Percentiles rank a stretch among this genome's conserved stretches.
These are phyloP conservation scores for Acanthosepion esculentum DNA, from an alignment of 2,888 invertebrate species.

Conservation along the genomic window DNA sequence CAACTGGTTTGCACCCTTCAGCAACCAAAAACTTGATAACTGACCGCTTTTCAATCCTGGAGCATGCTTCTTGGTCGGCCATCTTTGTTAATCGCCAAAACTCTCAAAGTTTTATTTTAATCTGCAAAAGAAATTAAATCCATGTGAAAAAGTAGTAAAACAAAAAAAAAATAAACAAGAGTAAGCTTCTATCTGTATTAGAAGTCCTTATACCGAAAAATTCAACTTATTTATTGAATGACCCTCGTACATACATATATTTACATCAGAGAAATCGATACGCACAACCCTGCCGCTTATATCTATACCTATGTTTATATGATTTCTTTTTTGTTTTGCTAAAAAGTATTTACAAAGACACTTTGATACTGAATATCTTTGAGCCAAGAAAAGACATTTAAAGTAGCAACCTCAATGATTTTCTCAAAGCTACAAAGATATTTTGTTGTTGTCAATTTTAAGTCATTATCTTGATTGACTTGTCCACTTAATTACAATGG, in stretches of 20 bases:
- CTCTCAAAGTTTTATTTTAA: no score
- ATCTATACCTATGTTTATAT: not conserved
- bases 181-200: no score
- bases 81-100: no score
- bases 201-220: no score
- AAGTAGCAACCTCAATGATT: not conserved
- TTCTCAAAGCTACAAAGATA: not conserved
- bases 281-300: not conserved
- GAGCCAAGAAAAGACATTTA: not conserved
- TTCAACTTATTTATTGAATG: no score
- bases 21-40: no score
- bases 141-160: no score
- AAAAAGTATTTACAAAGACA: not conserved
- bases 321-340: not conserved
- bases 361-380: not conserved
- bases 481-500: not conserved
- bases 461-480: not conserved
- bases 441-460: not conserved
- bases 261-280: not conserved
- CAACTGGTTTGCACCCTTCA: no score
- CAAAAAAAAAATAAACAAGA: no score
- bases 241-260: not conserved
- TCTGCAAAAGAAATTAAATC: no score
- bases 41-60: no score
- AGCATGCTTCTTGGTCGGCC: no score